phyloP scores from a whole-genome alignment of 1,140 invertebrate genomes.

The Cydia strobilella region DNA sequence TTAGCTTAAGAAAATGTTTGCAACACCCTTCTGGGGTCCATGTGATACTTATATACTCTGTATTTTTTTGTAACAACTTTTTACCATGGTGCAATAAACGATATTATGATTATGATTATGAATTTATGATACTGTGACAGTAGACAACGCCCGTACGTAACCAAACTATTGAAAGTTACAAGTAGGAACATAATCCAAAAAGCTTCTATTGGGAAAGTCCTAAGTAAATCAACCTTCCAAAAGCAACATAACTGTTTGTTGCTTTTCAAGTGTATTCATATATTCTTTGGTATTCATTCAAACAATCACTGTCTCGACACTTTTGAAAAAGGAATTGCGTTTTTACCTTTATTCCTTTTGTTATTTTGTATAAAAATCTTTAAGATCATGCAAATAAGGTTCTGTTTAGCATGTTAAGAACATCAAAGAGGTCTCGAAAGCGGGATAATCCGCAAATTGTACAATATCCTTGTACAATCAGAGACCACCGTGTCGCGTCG shows the following conservation, averaged over 20 bases:
- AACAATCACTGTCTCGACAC: conserved; percentile 6
- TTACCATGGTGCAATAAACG: no score
- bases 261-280: conserved; percentile 28
- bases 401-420: conserved; percentile 9
- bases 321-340: conserved; percentile 5
- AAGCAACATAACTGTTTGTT: conserved; percentile 4
- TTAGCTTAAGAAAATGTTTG: no score
- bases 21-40: no score
- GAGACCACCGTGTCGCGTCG: conserved; percentile 13
- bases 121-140: no score
- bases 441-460: conserved; percentile 24
- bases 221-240: background rate
- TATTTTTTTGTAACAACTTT: no score
- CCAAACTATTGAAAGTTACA: no score
- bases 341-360: background rate
- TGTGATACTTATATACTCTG: no score
- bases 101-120: no score
- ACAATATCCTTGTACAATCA: conserved; percentile 21
- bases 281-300: no score
- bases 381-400: conserved; percentile 1
- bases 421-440: conserved; percentile 5
- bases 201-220: conserved; percentile 6
- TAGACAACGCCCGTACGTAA: no score
- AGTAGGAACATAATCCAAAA: background rate
- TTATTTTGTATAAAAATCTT: background rate